These are phyloP conservation scores for Cecropterus lyciades DNA, from an alignment of 1,140 invertebrate species.

Conservation along the genomic window DNA sequence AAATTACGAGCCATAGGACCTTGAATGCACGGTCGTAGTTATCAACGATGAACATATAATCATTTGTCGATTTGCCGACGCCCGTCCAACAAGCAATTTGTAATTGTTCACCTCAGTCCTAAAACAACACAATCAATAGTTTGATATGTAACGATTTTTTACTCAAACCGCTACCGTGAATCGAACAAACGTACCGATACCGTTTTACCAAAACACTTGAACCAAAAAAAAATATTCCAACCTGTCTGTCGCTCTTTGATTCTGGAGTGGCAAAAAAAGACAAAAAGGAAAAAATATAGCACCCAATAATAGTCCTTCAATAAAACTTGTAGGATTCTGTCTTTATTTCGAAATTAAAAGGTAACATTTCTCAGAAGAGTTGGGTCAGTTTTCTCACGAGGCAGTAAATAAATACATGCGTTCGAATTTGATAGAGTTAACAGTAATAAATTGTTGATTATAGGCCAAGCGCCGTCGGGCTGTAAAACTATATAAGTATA, in stretches of 20 bases:
- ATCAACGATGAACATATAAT: background rate
- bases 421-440: slow-evolving; percentile 72
- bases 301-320: slow-evolving; percentile 67
- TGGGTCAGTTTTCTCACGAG: slow-evolving; percentile 67
- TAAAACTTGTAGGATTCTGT: slow-evolving; percentile 70
- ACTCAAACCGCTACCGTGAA: slow-evolving; percentile 50
- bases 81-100: background rate
- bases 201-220: slow-evolving; percentile 55
- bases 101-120: slow-evolving; percentile 42
- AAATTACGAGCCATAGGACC: too few species aligned
- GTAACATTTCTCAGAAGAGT: slow-evolving; percentile 65
- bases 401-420: slow-evolving; percentile 66
- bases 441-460: slow-evolving; percentile 75
- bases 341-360: slow-evolving; percentile 73
- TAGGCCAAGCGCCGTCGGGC: slow-evolving; percentile 63
- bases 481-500: slow-evolving; percentile 66
- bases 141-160: slow-evolving; percentile 39
- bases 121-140: slow-evolving; percentile 43
- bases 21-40: too few species aligned
- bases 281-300: slow-evolving; percentile 58
- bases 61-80: background rate
- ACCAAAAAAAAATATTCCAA: slow-evolving; percentile 43
- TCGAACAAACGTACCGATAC: slow-evolving; percentile 51
- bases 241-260: slow-evolving; percentile 47
- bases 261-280: slow-evolving; percentile 60